Conservation (phyloP, 2,113 vertebrate genomes). For the Fukomys damarensis region DNA sequence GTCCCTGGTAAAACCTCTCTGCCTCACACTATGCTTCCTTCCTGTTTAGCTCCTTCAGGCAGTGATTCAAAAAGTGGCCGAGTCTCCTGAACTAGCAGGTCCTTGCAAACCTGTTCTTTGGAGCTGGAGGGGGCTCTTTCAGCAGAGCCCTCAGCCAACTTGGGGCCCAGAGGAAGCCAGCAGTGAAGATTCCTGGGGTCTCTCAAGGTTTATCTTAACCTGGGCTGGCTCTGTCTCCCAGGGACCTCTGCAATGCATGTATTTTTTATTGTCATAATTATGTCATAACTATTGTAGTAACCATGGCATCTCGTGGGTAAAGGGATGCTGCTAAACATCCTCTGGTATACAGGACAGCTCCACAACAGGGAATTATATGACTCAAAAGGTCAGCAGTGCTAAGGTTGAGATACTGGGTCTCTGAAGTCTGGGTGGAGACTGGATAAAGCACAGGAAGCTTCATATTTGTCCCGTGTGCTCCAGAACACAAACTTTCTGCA, state of each 20-base stretch:
- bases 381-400: neutral
- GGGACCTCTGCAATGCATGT: fast-evolving
- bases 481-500: fast-evolving
- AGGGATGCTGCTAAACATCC: fast-evolving
- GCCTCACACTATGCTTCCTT: too few species aligned
- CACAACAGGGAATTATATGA: fast-evolving
- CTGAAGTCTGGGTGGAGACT: neutral
- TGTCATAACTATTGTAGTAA: too few species aligned
- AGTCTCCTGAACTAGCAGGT: too few species aligned
- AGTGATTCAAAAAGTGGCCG: neutral
- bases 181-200: fast-evolving
- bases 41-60: neutral
- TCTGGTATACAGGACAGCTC: fast-evolving
- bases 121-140: neutral
- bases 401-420: neutral
- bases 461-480: too few species aligned
- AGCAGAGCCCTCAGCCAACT: neutral
- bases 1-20: neutral
- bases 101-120: neutral
- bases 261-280: fast-evolving
- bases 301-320: neutral
- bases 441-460: neutral
- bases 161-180: neutral
- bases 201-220: fast-evolving
- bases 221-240: neutral